Evolutionary conservation across 1,140 invertebrate species (phyloP), one percentile per base, ranked within the genome.

Genomic region (Drosophila pseudoobscura): DNA sequence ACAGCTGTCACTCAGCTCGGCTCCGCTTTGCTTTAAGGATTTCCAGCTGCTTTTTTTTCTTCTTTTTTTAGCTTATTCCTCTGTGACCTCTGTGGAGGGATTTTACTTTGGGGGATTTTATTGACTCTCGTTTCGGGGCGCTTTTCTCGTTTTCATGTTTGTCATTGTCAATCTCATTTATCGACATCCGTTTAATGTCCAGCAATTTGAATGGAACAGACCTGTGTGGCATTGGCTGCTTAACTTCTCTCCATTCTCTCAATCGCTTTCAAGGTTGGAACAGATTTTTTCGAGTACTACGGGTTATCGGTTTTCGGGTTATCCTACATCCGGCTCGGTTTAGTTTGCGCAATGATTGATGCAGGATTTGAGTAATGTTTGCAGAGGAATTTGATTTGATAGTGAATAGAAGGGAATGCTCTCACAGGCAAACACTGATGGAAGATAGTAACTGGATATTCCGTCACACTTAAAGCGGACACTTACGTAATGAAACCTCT

Each of bases 131-230:
- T 59, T 61, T 75, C 58, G 60, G 65, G 82, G 77, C 71, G 80
- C 74, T 76, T 80, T 82, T 77, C 35, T 83, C 78, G 78, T 75
- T 88, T 82, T 75, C 82, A 78, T 87, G 83, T 83, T 88, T 87
- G 82, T 87, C 82, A 87, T 88, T 87, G 82, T 87, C 82, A 85
- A 87, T 87, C 82, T 87, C 78, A 83, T 87, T 88, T 87, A 87
- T 87, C 75, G 82, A 78, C 78, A 88, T 87, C 66, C 83, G 83
- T 68, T 82, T 87, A 87, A 83, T 78, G 82, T 74, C 54, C 62
- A 72, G 51, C 70, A 64, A 83, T 87, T 87, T 88, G 82, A 88
- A 83, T 87, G 65, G 65, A 29, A 54, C 59, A 55, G 54, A 56
- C 54, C 58, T 52, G 73, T 62, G 70, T 74, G 71, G 60, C 44